These are phyloP conservation scores for Virgularia gustaviana DNA, from an alignment of 92 coral and sea anemone species.

Conservation along the genomic window DNA sequence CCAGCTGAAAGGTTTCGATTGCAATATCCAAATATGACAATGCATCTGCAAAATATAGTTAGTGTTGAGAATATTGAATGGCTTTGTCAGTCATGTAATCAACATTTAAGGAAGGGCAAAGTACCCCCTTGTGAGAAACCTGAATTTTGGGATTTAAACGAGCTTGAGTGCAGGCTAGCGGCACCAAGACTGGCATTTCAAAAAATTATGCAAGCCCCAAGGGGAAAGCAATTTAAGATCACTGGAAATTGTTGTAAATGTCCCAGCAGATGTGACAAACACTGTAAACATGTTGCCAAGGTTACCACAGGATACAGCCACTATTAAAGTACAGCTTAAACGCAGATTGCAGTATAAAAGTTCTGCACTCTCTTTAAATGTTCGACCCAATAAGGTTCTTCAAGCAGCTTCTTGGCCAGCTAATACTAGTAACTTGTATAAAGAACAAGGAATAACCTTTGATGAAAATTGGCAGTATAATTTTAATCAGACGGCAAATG, in stretches of 20 bases:
- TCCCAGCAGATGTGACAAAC: conserved; percentile 18
- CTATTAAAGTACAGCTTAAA: conserved; percentile 52
- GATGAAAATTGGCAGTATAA: conserved; percentile 35
- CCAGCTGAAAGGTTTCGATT: conserved; percentile 38
- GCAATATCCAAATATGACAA: conserved; percentile 28
- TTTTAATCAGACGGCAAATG: neutral
- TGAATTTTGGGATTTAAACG: too few relatives aligned
- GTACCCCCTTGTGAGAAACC: conserved; percentile 49
- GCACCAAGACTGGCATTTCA: conserved; percentile 41
- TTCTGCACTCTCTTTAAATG: conserved; percentile 45
- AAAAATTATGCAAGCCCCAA: conserved; percentile 34
- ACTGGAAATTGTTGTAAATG: conserved; percentile 44
- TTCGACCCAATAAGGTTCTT: conserved; percentile 45
- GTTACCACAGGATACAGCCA: conserved; percentile 39
- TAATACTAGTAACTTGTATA: conserved; percentile 38
- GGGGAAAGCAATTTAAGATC: too few relatives aligned
- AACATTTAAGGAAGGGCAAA: conserved; percentile 43
- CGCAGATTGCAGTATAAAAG: conserved; percentile 46
- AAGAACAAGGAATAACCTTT: conserved; percentile 45
- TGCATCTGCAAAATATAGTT: conserved; percentile 19
- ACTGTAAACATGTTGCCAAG: conserved; percentile 31
- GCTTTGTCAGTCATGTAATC: conserved; percentile 53
- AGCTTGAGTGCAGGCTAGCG: too few relatives aligned
- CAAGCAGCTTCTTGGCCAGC: conserved; percentile 49
- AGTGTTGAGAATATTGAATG: conserved; percentile 58